Base-by-base conservation (phyloP, 2,888 invertebrate genomes). In the Cantharis nigra region DNA sequence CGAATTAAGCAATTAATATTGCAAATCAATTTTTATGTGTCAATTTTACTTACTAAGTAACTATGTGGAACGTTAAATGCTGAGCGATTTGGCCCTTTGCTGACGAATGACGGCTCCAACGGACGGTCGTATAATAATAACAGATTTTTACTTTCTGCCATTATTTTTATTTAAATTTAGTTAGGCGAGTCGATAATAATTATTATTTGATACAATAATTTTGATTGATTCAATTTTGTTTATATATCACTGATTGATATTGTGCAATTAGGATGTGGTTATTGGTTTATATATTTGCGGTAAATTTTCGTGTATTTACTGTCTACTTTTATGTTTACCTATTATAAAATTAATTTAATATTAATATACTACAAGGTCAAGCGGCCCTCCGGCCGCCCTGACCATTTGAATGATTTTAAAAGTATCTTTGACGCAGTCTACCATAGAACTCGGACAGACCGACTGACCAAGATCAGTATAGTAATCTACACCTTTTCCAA, bases 71-170 rank as follows among this genome's bases (percentile, higher is more conserved):
- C 90, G 79, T 92, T 90, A 80, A 94, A 94, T n/a, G 91, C 87
- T n/a, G 90, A 88, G 77, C 90, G 90, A 0, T 90, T 82, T 11
- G 92, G 91, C 2, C 94, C 94, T 87, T 95, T 96, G 80, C 93
- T 92, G 89, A 94, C 92, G 88, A 95, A 95, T 77, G 93, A 91
- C 1, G 95, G 95, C 88, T 95, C 95, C 79, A 91, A 90, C 9
- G 95, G 95, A 63, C 94, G 92, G 85, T 95, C 94, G 89, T 94
- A 94, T 81, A 95, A 90, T 83, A 93, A 87, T 81, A 93, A 87
- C 11, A 94, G 87, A 83, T 92, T 90, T 49, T 76, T 69, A 14
- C 90, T 87, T 83, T 90, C 91, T 14, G 72, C 73, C 75, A 75
- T 75, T n/a, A n/a, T 49, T 49, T 49, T 49, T 49, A 1, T 49